Conservation (phyloP, 53 echinoderm and acorn worm genomes). For the Holothuria scabra region DNA sequence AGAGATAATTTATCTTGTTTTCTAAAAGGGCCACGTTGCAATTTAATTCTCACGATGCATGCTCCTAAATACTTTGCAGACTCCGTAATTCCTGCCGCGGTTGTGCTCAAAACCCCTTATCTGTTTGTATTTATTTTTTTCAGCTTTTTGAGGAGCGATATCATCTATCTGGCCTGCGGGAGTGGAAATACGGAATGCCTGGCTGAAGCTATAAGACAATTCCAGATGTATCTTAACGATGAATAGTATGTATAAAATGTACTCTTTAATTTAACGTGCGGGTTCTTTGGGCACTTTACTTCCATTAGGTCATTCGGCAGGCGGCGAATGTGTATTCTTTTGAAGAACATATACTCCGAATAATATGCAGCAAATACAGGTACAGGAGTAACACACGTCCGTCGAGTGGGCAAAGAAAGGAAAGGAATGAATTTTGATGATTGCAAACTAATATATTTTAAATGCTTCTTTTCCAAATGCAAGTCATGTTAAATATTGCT, state of each 20-base stretch:
- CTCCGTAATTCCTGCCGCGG: no score
- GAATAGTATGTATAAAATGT: conserved; percentile 23
- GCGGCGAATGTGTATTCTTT: no score
- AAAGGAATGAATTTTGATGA: background rate
- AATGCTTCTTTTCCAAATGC: background rate
- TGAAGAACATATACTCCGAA: background rate
- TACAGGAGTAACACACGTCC: no score
- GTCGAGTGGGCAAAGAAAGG: no score
- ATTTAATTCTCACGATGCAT: no score
- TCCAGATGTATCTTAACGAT: conserved; percentile 54
- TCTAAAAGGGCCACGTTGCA: no score
- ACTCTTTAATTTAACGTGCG: background rate
- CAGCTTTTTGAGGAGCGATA: conserved; percentile 69
- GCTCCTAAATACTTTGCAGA: no score
- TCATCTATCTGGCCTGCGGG: conserved; percentile 73
- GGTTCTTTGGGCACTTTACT: background rate
- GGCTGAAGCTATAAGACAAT: conserved; percentile 50
- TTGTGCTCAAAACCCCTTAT: background rate
- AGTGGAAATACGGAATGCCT: conserved; percentile 66
- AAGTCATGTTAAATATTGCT: background rate
- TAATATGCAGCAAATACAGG: background rate
- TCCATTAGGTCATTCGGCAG: background rate
- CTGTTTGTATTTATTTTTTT: background rate
- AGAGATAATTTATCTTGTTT: no score
- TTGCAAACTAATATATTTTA: background rate